Evolutionary conservation across 2,888 invertebrate genomes (phyloP).

Genomic region (Noctuana brunneofusca): DNA sequence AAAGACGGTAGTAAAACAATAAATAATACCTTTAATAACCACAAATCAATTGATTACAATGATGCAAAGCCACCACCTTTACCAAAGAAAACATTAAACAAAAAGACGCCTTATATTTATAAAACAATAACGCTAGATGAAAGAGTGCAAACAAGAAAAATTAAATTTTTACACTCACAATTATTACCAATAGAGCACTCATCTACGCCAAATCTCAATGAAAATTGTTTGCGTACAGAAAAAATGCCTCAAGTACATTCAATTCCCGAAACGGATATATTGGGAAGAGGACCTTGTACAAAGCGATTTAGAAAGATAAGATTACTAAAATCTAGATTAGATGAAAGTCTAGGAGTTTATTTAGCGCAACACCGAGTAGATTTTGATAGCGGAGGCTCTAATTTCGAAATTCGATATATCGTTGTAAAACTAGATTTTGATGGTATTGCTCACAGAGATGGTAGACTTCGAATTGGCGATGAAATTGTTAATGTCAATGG

Average conservation of each 20-base stretch:
- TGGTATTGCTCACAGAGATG: conserved; percentile 89
- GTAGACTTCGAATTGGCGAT: conserved; percentile 91
- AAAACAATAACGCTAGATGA: conserved; percentile 78
- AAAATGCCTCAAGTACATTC: conserved; percentile 56
- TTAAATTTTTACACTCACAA: conserved; percentile 76
- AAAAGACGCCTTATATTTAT: conserved; percentile 70
- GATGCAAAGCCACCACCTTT: conserved; percentile 74
- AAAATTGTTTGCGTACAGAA: conserved; percentile 56
- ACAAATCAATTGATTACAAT: conserved; percentile 55
- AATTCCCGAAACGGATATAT: conserved; percentile 64
- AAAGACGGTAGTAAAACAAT: conserved; percentile 49
- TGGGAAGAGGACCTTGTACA: conserved; percentile 83
- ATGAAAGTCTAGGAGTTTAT: conserved; percentile 88
- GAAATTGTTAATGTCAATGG: conserved; percentile 96
- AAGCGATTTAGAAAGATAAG: conserved; percentile 86
- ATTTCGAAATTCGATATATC: conserved; percentile 84
- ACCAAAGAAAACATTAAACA: conserved; percentile 73
- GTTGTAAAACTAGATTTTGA: conserved; percentile 85
- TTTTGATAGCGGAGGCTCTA: conserved; percentile 74
- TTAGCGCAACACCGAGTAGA: conserved; percentile 86
- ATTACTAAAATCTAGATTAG: conserved; percentile 85
- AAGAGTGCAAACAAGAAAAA: conserved; percentile 77
- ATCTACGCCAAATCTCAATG: conserved; percentile 58
- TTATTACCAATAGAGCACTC: conserved; percentile 63
- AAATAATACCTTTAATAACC: conserved; percentile 42